A percentile compares a stretch with the other conserved stretches of the same genome.
Evolutionary conservation across 2,888 invertebrate genomes (phyloP).

Genomic region (Psylliodes chrysocephalus): DNA sequence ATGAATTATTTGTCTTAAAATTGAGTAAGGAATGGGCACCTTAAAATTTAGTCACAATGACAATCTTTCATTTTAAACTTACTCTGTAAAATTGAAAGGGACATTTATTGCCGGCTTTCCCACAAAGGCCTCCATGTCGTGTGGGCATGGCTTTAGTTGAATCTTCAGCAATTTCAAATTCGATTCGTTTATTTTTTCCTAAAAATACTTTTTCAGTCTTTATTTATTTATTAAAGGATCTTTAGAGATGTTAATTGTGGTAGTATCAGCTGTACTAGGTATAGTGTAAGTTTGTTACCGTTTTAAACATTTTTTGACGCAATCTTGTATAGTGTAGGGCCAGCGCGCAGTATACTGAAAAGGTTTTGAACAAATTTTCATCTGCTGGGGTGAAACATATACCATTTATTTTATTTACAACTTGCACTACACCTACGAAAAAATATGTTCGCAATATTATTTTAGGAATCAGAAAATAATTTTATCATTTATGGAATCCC

Average conservation of each 20-base stretch:
- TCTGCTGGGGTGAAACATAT: constrained; percentile 67
- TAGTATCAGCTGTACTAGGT: too few species aligned
- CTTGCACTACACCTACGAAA: constrained; percentile 71
- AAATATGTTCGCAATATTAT: not conserved
- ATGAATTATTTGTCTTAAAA: too few species aligned
- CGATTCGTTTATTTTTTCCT: constrained; percentile 46
- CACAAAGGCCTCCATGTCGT: constrained; percentile 65
- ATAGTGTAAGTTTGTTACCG: constrained; percentile 48
- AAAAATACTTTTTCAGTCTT: constrained; percentile 38
- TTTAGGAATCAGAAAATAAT: too few species aligned
- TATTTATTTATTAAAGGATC: too few species aligned
- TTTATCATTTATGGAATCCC: too few species aligned
- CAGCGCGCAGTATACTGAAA: constrained; percentile 69
- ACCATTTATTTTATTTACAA: constrained; percentile 68
- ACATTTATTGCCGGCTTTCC: constrained; percentile 63
- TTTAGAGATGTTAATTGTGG: too few species aligned
- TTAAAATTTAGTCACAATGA: too few species aligned
- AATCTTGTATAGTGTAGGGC: constrained; percentile 69
- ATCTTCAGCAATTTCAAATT: constrained; percentile 63
- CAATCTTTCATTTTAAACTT: too few species aligned
- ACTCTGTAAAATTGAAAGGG: constrained; percentile 66
- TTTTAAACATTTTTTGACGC: constrained; percentile 65
- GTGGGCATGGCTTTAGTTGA: constrained; percentile 68
- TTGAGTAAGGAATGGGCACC: too few species aligned
- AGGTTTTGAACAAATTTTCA: constrained; percentile 68